phyloP scores from a whole-genome alignment of 2,113 vertebrate species.

The Mesocricetus auratus region DNA sequence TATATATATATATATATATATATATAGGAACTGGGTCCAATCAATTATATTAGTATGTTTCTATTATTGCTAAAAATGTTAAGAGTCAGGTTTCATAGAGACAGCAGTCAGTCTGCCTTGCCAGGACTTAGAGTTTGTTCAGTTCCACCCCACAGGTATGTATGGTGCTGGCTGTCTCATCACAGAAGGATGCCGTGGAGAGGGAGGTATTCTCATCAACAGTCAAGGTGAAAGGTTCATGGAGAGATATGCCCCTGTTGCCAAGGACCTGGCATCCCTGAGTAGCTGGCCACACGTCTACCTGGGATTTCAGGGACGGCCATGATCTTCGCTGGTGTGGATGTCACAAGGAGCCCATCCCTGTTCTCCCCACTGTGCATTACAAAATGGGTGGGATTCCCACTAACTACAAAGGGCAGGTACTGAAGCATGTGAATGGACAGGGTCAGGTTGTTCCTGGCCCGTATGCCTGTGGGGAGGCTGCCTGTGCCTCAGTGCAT shows the following conservation, averaged over 20 bases:
- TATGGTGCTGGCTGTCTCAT: conserved; percentile 98
- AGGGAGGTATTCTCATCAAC: conserved; percentile 98
- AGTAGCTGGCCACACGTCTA: conserved; percentile 94
- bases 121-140: too few relatives aligned
- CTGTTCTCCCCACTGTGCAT: conserved; percentile 97
- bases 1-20: neutral
- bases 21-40: neutral
- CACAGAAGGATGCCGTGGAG: conserved; percentile 98
- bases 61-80: neutral
- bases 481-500: conserved; percentile 95
- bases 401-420: conserved; percentile 99
- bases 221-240: conserved; percentile 98
- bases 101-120: too few relatives aligned
- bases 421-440: conserved; percentile 90
- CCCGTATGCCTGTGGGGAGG: conserved; percentile 96
- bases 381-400: conserved; percentile 99
- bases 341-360: conserved; percentile 99
- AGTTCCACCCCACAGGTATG: too few relatives aligned
- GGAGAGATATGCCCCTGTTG: conserved; percentile 98
- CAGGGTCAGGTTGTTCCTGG: conserved; percentile 93
- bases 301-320: conserved; percentile 98
- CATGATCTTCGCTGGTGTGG: conserved; percentile 98
- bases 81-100: too few relatives aligned
- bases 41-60: neutral
- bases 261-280: conserved; percentile 98